Percentiles rank a stretch among this genome's conserved stretches.
Conservation (phyloP, 2,797 vertebrate species). For the Chiroxiphia lanceolata region DNA sequence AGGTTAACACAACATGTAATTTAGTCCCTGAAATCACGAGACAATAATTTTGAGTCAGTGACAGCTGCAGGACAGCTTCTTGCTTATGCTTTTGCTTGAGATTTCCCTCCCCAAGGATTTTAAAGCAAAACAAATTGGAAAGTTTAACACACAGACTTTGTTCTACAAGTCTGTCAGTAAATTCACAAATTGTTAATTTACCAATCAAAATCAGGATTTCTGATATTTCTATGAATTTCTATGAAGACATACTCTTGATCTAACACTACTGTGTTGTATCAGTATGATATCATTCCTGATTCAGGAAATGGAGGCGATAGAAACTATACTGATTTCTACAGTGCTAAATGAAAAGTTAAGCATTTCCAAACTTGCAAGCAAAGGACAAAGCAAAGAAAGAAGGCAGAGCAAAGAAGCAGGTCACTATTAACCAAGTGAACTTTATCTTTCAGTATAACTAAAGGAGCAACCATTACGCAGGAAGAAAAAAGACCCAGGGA, state of each 20-base stretch:
- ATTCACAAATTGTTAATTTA: neutral
- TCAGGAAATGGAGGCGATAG: neutral
- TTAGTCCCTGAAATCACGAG: slow-evolving; percentile 67
- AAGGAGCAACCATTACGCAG: neutral
- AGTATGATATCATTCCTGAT: neutral
- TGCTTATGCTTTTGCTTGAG: neutral
- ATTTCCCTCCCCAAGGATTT: neutral
- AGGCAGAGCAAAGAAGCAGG: neutral
- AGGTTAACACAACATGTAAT: slow-evolving; percentile 58
- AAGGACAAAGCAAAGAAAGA: neutral
- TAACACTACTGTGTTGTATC: neutral
- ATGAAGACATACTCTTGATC: neutral
- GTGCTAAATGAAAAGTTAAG: neutral
- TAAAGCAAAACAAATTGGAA: neutral
- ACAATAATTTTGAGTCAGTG: slow-evolving; percentile 67
- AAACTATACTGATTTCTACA: neutral
- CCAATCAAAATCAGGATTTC: neutral
- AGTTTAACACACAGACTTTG: neutral
- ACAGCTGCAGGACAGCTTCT: slow-evolving; percentile 34
- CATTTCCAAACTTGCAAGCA: neutral
- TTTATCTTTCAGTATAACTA: neutral
- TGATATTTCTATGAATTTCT: neutral
- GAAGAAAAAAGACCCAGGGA: neutral
- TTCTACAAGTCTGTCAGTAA: neutral
- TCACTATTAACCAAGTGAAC: neutral